Percentiles rank a stretch among this genome's conserved stretches.
These are phyloP conservation scores for Acronicta leporina DNA, from an alignment of 2,888 invertebrate genomes.

Conservation along the genomic window DNA sequence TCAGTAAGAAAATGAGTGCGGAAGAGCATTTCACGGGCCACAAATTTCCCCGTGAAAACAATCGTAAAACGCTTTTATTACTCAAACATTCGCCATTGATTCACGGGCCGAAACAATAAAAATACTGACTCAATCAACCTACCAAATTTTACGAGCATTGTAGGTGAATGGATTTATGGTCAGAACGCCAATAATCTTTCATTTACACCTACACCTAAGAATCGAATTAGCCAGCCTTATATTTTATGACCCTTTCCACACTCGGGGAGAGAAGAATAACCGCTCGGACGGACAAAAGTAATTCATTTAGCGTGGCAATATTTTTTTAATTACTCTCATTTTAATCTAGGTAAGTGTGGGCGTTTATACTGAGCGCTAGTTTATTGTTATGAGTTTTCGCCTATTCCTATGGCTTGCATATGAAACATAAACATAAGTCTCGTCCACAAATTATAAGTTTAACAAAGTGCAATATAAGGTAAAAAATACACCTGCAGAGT, in stretches of 20 bases:
- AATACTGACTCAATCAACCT: slow-evolving; percentile 89
- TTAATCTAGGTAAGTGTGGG: slow-evolving; percentile 47
- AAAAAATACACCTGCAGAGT: slow-evolving; percentile 32
- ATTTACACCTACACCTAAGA: slow-evolving; percentile 78
- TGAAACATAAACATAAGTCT: slow-evolving; percentile 25
- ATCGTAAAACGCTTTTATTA: slow-evolving; percentile 88
- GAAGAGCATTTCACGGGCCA: slow-evolving; percentile 85
- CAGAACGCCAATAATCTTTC: slow-evolving; percentile 79
- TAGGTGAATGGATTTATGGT: slow-evolving; percentile 86
- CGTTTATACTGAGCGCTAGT: slow-evolving; percentile 15
- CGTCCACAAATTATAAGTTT: slow-evolving; percentile 14
- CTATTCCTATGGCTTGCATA: slow-evolving; percentile 18
- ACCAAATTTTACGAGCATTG: slow-evolving; percentile 82
- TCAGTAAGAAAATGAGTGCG: slow-evolving; percentile 80
- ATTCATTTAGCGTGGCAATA: slow-evolving; percentile 42
- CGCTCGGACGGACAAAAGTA: slow-evolving; percentile 26
- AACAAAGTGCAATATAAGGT: slow-evolving; percentile 7
- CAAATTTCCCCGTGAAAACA: slow-evolving; percentile 88
- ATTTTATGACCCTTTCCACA: slow-evolving; percentile 43
- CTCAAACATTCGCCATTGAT: slow-evolving; percentile 88
- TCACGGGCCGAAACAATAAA: slow-evolving; percentile 87
- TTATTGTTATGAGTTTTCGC: neutral
- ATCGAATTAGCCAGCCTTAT: slow-evolving; percentile 58
- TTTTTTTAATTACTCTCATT: slow-evolving; percentile 47
- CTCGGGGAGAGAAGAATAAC: slow-evolving; percentile 24